Percentiles rank a stretch among this genome's conserved stretches.
These are phyloP conservation scores for Colostygia pectinataria DNA, from an alignment of 2,888 invertebrate genomes.

Conservation along the genomic window DNA sequence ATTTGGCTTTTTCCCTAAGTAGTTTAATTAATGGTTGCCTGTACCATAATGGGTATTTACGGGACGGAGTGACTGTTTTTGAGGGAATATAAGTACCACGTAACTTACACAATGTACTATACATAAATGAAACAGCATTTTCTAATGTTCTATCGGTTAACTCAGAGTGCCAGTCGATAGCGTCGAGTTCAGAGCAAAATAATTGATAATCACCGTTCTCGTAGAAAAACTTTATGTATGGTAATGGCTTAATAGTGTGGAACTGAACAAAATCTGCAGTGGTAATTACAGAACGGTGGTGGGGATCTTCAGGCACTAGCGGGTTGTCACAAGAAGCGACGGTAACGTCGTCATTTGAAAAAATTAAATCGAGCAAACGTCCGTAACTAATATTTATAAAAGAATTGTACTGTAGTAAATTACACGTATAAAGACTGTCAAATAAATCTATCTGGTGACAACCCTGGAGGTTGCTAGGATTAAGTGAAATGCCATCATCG, in stretches of 20 bases:
- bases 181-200: not conserved
- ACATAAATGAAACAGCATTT: not conserved
- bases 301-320: constrained; percentile 2
- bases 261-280: not conserved
- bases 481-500: not conserved
- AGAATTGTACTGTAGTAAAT: not conserved
- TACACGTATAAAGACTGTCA: not conserved
- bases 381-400: not conserved
- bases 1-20: not conserved
- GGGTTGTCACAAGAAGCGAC: no score
- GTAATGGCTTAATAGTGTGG: not conserved
- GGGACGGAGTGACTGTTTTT: not conserved
- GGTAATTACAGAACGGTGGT: not conserved
- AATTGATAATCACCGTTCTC: not conserved
- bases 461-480: not conserved
- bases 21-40: not conserved
- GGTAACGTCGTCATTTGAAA: not conserved
- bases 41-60: no score
- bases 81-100: not conserved
- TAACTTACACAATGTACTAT: not conserved
- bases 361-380: not conserved
- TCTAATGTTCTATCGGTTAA: not conserved
- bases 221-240: not conserved
- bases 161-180: not conserved
- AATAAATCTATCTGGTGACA: not conserved